phyloP scores from a whole-genome alignment of 64 coral and sea anemone species.

The Porites australiensis region DNA sequence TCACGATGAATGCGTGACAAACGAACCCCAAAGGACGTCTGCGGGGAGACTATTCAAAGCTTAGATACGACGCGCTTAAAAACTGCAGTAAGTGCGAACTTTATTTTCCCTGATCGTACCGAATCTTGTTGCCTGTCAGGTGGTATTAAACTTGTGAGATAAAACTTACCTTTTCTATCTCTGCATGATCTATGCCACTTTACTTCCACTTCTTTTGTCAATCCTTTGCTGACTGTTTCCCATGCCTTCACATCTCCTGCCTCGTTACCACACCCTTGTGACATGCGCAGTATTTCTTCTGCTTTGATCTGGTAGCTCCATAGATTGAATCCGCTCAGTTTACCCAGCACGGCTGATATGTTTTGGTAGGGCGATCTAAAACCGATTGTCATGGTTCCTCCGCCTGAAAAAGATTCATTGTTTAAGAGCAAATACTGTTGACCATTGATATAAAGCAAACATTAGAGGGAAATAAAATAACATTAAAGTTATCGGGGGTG shows the following conservation, averaged over 20 bases:
- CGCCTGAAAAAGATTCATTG: not conserved
- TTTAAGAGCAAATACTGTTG: not conserved
- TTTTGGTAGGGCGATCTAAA: not conserved
- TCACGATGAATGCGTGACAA: no score
- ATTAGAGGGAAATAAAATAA: no score
- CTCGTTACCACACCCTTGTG: conserved; percentile 38
- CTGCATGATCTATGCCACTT: not conserved
- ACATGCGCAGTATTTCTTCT: conserved; percentile 61
- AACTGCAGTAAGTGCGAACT: no score
- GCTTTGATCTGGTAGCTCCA: not conserved
- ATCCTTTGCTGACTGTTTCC: conserved; percentile 16
- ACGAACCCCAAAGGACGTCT: no score
- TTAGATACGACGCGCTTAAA: no score
- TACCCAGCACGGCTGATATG: not conserved
- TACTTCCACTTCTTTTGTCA: not conserved
- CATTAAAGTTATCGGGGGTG: no score
- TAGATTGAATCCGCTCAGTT: conserved; percentile 12
- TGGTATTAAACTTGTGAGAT: not conserved
- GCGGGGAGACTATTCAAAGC: no score
- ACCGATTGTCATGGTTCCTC: not conserved
- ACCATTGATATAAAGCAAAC: no score
- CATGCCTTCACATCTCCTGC: conserved; percentile 31
- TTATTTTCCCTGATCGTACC: no score
- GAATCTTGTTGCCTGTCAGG: no score
- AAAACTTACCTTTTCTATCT: not conserved